Conservation (phyloP, 2,888 invertebrate genomes). For the Anorthoa munda region DNA sequence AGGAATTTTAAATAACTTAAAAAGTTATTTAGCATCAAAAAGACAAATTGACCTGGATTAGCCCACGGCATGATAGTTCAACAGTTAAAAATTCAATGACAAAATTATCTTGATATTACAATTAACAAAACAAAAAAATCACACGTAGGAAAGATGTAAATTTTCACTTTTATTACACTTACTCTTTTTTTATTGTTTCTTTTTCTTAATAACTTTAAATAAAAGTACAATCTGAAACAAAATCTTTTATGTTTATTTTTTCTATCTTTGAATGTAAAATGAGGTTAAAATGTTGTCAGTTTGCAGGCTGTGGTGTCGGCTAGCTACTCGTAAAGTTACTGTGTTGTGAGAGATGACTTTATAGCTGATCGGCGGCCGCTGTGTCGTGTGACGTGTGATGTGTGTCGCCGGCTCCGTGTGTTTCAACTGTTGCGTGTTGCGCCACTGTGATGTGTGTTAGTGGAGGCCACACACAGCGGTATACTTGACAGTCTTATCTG, state of each 20-base stretch:
- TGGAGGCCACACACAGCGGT: not conserved
- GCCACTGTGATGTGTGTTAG: conserved; percentile 27
- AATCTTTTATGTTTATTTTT: not conserved
- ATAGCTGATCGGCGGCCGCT: conserved; percentile 28
- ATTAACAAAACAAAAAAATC: not conserved
- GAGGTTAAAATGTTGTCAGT: not conserved
- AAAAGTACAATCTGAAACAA: conserved; percentile 7
- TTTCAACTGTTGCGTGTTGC: conserved; percentile 35
- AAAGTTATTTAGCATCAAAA: not conserved
- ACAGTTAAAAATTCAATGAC: not conserved
- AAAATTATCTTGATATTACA: not conserved
- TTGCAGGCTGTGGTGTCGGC: conserved; percentile 62
- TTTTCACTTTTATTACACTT: not conserved
- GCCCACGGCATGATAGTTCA: too few relatives aligned
- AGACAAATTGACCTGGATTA: too few relatives aligned
- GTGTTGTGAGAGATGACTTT: conserved; percentile 63
- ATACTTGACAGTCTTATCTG: not conserved
- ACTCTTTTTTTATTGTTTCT: not conserved
- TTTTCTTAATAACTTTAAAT: not conserved
- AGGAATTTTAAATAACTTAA: not conserved
- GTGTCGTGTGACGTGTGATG: conserved; percentile 6
- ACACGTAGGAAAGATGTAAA: too few relatives aligned
- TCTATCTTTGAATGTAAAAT: not conserved
- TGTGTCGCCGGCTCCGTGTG: conserved; percentile 26
- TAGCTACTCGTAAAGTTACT: conserved; percentile 64